Evolutionary conservation across 2,797 vertebrate species (phyloP), one percentile per base, ranked within the genome.

Genomic region (Mastacembelus armatus): DNA sequence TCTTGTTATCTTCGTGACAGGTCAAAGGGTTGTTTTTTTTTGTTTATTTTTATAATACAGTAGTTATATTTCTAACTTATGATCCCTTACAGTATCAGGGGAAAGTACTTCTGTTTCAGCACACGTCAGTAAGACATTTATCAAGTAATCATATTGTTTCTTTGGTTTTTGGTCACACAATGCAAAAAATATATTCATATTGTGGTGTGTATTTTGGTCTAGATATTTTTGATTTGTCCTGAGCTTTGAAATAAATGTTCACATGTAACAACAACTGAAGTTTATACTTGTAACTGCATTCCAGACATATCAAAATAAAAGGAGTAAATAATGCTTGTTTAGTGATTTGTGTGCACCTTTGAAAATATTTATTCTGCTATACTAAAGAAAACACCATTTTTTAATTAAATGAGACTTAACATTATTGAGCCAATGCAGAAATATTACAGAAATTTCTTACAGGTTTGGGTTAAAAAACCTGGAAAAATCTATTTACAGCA

Each of bases 271-370:
- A 45, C 67, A 56, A 77, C 68, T 64, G 2, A 21, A 39, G 62
- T 61, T 67, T 81, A 49, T 81, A 78, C 72, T 69, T 77, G 67
- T 69, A 55, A 58, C 5, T 51, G 18, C 57, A 71, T 78, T 79
- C 19, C 52, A 71, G 47, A 79, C 69, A 82, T 65, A 84, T 75
- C 59, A 65, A 72, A 86, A 87, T 83, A 83, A 88, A 85, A 84
- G 3, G 3, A 36, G 11, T 57, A 14, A 59, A 50, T 30, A 59
- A 57, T 45, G 32, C 33, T 43, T 19, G 9, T 10, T 21, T 33
- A 10, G 11, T 58, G 2, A 4, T 75, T 33, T 65, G 5, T 61
- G 45, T 68, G 26, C 9, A 57, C 57, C 0, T 4, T 51, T 38
- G 21, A 11, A 40, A 29, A 49, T 38, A 27, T 4, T 42, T 2